Base-by-base conservation (phyloP, 2,797 vertebrate species). In the Tadarida brasiliensis region DNA sequence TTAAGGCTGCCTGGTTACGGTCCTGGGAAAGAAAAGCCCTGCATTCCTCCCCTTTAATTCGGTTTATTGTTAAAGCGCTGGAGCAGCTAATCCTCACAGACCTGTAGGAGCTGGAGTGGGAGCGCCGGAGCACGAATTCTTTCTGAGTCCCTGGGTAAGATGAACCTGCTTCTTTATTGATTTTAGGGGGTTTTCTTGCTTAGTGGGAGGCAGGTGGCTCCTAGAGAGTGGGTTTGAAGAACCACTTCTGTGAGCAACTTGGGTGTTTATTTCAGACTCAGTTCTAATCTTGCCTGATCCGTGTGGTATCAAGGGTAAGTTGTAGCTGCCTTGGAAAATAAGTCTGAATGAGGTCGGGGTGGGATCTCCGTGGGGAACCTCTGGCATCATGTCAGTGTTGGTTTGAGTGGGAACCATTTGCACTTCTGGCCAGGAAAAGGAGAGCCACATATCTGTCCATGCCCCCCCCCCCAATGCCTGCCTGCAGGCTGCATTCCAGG, bases 1-100 rank as follows among this genome's bases (percentile, higher is more conserved):
- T 87, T 97, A 98, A 98, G 98, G 35, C 98, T 98, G 98, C 98
- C 96, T 98, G 97, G 97, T 97, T 98, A 96, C 98, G 47, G 92
- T 68, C 98, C 92, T 98, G 26, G 95, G 97, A 51, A 94, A 97
- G 94, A 97, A 98, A 98, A 97, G 96, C 95, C 96, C 97, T 97
- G 96, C 96, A 93, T 97, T 95, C 98, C 97, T 98, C 98, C 98
- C 98, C 97, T 96, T 98, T 98, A 93, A 98, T 89, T 96, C 12
- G 24, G 92, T 61, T 94, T 97, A 97, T 97, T 98, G 97, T 97
- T 94, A 96, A 95, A 67, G 97, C 96, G 8, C 91, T 47, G 90
- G 67, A 94, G 96, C 96, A 28, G 96, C 97, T 98, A 97, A 98
- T 97, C 98, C 97, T 97, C 89, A 51, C 98, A 98, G 98, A 98